phyloP scores from a whole-genome alignment of 2,797 vertebrate genomes.

The Macropodus opercularis region DNA sequence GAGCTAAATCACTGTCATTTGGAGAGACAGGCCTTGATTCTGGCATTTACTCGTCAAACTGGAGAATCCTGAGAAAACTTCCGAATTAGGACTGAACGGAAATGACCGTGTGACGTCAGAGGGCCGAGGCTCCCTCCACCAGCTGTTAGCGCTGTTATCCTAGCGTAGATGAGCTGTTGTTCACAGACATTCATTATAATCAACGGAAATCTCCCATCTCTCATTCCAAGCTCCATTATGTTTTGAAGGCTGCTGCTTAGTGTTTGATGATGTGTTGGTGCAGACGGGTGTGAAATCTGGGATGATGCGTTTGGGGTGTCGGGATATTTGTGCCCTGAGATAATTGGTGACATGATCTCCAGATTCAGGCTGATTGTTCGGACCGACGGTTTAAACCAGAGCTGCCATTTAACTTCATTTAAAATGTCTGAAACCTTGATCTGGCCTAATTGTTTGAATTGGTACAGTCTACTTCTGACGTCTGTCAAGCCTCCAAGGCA shows the following conservation, averaged over 20 bases:
- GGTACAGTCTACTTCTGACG: constrained; percentile 51
- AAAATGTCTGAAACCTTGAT: constrained; percentile 43
- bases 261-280: constrained; percentile 55
- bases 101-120: too few species aligned
- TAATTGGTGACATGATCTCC: constrained; percentile 12
- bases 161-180: too few species aligned
- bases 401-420: constrained; percentile 4
- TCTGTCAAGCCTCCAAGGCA: constrained; percentile 52
- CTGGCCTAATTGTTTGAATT: constrained; percentile 52
- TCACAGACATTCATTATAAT: too few species aligned
- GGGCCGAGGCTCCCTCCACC: too few species aligned
- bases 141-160: too few species aligned
- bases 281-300: too few species aligned
- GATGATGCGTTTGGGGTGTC: too few species aligned
- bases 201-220: constrained; percentile 69
- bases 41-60: constrained; percentile 57
- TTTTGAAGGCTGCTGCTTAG: constrained; percentile 68
- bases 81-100: constrained; percentile 21
- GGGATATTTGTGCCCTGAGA: too few species aligned
- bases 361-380: constrained; percentile 34
- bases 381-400: constrained; percentile 17
- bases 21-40: constrained; percentile 56
- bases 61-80: constrained; percentile 28
- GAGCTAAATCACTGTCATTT: constrained; percentile 67
- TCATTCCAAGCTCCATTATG: constrained; percentile 79